A percentile compares a stretch with the other conserved stretches of the same genome.
Conservation (phyloP, 2,797 vertebrate genomes). For the Gorsachius magnificus region DNA sequence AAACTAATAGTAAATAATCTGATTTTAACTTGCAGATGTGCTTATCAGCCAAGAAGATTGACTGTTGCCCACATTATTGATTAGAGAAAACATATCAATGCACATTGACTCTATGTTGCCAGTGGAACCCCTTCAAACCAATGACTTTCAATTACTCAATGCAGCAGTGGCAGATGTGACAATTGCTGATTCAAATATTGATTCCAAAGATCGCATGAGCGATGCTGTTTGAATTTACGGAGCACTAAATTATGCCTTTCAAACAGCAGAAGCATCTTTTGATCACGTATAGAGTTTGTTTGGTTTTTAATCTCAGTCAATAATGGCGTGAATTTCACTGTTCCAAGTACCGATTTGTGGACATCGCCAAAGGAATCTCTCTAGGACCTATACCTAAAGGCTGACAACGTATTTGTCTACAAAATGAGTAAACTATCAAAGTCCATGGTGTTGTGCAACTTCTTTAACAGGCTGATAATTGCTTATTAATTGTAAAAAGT, state of each 20-base stretch:
- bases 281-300: neutral
- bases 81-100: conserved; percentile 17
- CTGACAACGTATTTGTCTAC: neutral
- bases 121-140: conserved; percentile 25
- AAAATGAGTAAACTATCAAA: neutral
- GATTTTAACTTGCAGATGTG: conserved; percentile 3
- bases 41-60: neutral
- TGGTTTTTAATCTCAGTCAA: neutral
- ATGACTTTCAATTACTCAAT: conserved; percentile 38
- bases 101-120: neutral
- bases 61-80: neutral
- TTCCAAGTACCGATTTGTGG: neutral
- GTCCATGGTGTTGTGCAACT: neutral
- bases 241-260: neutral
- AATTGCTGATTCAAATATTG: conserved; percentile 54
- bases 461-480: neutral
- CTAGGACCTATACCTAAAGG: neutral
- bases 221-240: conserved; percentile 6
- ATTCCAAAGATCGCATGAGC: conserved; percentile 1
- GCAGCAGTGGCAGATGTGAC: conserved; percentile 47
- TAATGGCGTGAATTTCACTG: neutral
- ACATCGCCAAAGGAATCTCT: neutral
- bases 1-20: neutral
- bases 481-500: neutral
- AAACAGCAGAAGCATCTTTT: conserved; percentile 16